These are phyloP conservation scores for Nematostella vectensis DNA, from an alignment of 92 coral and sea anemone species.

Conservation along the genomic window DNA sequence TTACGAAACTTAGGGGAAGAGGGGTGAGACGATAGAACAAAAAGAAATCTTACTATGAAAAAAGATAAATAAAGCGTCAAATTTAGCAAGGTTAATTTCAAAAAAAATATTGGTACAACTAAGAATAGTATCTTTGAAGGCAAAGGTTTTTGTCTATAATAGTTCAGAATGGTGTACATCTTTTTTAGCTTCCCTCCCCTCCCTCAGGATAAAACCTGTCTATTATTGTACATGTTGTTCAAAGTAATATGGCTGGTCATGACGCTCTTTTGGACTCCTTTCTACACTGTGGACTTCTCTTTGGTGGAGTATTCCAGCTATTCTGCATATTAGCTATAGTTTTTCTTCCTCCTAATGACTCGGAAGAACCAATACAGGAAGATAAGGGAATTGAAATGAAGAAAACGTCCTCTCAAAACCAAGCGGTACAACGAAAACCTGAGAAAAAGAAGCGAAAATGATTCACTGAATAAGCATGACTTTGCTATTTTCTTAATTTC, in stretches of 20 bases:
- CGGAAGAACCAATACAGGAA: conserved; percentile 22
- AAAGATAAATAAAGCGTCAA: not conserved
- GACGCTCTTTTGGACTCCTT: conserved; percentile 54
- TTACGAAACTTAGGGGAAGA: not conserved
- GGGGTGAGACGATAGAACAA: not conserved
- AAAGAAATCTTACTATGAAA: not conserved
- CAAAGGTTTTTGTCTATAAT: no score
- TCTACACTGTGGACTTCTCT: conserved; percentile 63
- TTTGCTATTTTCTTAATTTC: no score
- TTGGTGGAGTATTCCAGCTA: conserved; percentile 79
- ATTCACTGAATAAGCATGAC: not conserved
- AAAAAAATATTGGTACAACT: no score
- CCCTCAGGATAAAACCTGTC: conserved; percentile 1
- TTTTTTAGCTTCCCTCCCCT: conserved; percentile 23
- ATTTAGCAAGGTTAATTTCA: not conserved
- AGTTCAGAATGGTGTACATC: no score
- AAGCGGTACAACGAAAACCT: conserved; percentile 19
- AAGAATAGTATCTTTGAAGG: no score
- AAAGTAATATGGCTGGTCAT: no score
- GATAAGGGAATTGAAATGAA: conserved; percentile 13
- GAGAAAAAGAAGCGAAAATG: conserved; percentile 42
- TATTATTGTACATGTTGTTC: not conserved
- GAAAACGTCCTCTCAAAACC: conserved; percentile 8
- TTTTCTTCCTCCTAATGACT: conserved; percentile 43
- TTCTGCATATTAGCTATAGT: conserved; percentile 77